Evolutionary conservation across 2,113 vertebrate genomes (phyloP).

Genomic region (Scytalopus superciliaris): DNA sequence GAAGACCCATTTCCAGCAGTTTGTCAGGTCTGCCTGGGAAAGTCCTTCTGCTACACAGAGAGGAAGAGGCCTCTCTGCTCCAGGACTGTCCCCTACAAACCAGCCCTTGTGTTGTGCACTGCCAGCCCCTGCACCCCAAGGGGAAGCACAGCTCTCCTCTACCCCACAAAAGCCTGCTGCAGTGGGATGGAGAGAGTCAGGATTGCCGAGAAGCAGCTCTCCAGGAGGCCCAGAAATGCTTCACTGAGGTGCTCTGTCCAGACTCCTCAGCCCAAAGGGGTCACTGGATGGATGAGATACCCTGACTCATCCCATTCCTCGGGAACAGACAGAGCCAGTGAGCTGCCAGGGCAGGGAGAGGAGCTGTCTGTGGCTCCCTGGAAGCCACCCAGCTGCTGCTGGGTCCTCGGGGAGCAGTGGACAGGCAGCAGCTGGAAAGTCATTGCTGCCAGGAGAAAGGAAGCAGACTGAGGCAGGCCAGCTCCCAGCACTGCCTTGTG

Average conservation of each 20-base stretch:
- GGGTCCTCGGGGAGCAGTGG: not conserved
- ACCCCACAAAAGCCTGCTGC: not conserved
- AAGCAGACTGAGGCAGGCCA: not conserved
- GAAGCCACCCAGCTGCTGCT: not conserved
- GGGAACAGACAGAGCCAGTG: not conserved
- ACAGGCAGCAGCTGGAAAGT: not conserved
- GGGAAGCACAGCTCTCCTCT: not conserved
- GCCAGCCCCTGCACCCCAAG: not conserved
- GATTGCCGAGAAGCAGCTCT: not conserved
- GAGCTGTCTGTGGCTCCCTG: not conserved
- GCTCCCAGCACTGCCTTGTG: not conserved
- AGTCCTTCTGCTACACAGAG: not conserved
- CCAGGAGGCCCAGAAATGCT: not conserved
- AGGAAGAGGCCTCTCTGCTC: not conserved
- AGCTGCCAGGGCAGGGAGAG: not conserved
- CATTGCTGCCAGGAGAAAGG: rapidly evolving
- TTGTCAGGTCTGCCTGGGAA: not conserved
- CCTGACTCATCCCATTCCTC: not conserved
- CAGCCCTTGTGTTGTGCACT: too few species aligned
- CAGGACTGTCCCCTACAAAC: not conserved
- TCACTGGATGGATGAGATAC: rapidly evolving
- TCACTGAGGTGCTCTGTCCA: not conserved
- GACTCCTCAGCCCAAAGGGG: not conserved
- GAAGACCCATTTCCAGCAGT: not conserved
- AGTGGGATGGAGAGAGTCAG: not conserved